Percentiles rank a stretch among this genome's conserved stretches.
Conservation (phyloP, 2,113 vertebrate genomes). For the Varanus komodoensis region DNA sequence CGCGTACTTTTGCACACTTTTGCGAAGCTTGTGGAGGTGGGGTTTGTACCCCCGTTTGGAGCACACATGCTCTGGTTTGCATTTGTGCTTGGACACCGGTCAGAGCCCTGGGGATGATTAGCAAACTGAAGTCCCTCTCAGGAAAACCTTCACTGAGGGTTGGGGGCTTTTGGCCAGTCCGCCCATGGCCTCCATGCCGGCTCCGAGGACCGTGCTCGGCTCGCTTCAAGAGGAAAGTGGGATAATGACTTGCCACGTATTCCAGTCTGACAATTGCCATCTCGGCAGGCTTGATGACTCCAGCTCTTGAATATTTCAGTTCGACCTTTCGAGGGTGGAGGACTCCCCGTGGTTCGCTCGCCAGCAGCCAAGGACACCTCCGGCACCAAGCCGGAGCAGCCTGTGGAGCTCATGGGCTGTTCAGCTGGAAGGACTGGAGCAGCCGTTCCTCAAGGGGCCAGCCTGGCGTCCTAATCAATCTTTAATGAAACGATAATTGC, state of each 20-base stretch:
- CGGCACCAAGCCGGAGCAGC: constrained; percentile 22
- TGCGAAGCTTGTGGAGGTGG: too few relatives aligned
- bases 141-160: not conserved
- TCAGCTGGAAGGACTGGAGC: constrained; percentile 65
- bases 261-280: constrained; percentile 45
- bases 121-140: too few relatives aligned
- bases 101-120: too few relatives aligned
- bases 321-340: constrained; percentile 43
- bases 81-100: too few relatives aligned
- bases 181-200: not conserved
- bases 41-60: too few relatives aligned
- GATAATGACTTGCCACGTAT: constrained; percentile 55
- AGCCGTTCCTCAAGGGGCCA: constrained; percentile 65
- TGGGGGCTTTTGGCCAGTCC: too few relatives aligned
- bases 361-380: not conserved
- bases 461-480: constrained; percentile 65
- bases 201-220: not conserved
- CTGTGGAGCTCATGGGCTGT: constrained; percentile 67
- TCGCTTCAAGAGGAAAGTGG: not conserved
- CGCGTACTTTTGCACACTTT: too few relatives aligned
- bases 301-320: constrained; percentile 44
- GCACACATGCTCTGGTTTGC: too few relatives aligned
- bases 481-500: constrained; percentile 76
- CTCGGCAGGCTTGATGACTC: constrained; percentile 4
- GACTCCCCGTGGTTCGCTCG: constrained; percentile 20